Percentiles rank a stretch among this genome's conserved stretches.
Evolutionary conservation across 2,888 invertebrate genomes (phyloP).

Genomic region (Perizoma flavofasciatum): DNA sequence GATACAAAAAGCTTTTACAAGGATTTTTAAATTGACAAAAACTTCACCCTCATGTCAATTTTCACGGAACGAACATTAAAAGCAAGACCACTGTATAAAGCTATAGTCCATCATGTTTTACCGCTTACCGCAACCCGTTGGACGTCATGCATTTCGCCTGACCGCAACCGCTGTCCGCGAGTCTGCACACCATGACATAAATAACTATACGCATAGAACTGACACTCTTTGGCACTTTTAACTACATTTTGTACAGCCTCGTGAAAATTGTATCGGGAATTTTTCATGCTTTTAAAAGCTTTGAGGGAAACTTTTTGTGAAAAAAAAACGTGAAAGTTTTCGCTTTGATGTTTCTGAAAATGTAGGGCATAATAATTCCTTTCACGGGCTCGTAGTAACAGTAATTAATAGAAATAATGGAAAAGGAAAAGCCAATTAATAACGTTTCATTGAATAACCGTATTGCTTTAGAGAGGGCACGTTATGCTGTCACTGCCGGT

Average conservation of each 20-base stretch:
- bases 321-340: not conserved
- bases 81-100: slow-evolving; percentile 21
- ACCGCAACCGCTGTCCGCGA: slow-evolving; percentile 29
- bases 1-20: not conserved
- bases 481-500: no score
- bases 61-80: slow-evolving; percentile 5
- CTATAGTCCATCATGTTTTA: slow-evolving; percentile 27
- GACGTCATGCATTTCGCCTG: slow-evolving; percentile 23
- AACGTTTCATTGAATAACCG: no score
- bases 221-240: not conserved
- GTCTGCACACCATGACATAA: slow-evolving; percentile 4
- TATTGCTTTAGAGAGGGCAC: no score
- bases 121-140: slow-evolving; percentile 11
- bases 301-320: slow-evolving; percentile 13
- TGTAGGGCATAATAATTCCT: no score
- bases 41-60: not conserved
- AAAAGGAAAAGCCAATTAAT: no score
- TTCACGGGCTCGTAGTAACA: no score
- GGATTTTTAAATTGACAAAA: not conserved
- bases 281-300: slow-evolving; percentile 19
- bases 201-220: slow-evolving; percentile 4
- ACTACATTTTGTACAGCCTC: not conserved
- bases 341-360: not conserved
- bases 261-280: slow-evolving; percentile 12
- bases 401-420: no score